phyloP scores from a whole-genome alignment of 2,888 invertebrate species.

The Gandaritis pyraliata region DNA sequence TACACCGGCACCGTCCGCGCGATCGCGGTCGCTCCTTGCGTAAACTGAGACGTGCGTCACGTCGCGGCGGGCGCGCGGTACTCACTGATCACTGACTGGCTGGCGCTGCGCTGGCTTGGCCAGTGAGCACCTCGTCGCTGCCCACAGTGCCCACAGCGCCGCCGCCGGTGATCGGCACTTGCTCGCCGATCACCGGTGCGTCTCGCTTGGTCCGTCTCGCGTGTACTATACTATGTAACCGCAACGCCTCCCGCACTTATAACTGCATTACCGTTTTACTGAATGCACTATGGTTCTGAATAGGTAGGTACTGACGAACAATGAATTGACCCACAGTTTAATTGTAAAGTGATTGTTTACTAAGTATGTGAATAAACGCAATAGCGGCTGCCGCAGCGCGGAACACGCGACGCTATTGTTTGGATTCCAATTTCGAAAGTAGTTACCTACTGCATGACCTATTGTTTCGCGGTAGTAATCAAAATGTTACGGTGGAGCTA shows the following conservation, averaged over 20 bases:
- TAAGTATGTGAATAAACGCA: constrained; percentile 64
- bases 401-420: constrained; percentile 59
- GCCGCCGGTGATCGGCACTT: constrained; percentile 18
- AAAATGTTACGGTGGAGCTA: constrained; percentile 55
- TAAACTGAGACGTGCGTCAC: constrained; percentile 64
- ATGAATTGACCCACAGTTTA: constrained; percentile 65
- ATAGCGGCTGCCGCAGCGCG: constrained; percentile 52
- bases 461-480: constrained; percentile 67
- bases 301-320: constrained; percentile 51
- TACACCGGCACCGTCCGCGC: constrained; percentile 63
- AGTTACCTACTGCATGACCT: constrained; percentile 58
- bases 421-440: constrained; percentile 63
- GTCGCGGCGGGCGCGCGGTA: constrained; percentile 67
- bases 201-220: constrained; percentile 19
- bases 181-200: constrained; percentile 34
- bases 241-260: constrained; percentile 18
- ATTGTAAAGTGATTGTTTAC: constrained; percentile 72
- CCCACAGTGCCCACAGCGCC: constrained; percentile 37
- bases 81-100: constrained; percentile 60
- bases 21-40: constrained; percentile 64
- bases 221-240: constrained; percentile 10
- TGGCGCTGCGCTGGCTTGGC: constrained; percentile 30
- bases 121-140: constrained; percentile 39
- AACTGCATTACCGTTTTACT: constrained; percentile 20
- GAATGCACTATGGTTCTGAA: constrained; percentile 28